Percentiles rank a stretch among this genome's conserved stretches.
These are phyloP conservation scores for Catostylus mosaicus DNA, from an alignment of 30 jellyfish, hydroid and myxozoan genomes.

Conservation along the genomic window DNA sequence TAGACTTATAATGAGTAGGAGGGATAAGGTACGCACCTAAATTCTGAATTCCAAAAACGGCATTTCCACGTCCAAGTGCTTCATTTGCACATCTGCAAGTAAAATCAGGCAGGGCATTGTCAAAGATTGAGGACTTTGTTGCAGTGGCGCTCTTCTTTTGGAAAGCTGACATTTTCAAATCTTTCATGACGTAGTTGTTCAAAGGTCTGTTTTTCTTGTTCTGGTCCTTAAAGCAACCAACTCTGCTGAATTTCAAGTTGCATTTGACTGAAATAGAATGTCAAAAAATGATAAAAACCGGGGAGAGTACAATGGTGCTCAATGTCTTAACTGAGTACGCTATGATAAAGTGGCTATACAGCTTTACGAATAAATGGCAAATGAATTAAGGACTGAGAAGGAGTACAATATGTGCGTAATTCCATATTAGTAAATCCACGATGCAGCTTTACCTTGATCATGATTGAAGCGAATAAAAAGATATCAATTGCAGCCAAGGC, in stretches of 20 bases:
- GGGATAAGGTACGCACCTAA: constrained; percentile 60
- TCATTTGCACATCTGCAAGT: constrained; percentile 98
- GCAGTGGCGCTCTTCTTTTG: constrained; percentile 80
- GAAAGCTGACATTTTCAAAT: constrained; percentile 68
- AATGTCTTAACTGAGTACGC: no score
- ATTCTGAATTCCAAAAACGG: constrained; percentile 90
- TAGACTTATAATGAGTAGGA: neutral
- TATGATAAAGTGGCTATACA: no score
- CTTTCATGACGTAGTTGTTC: constrained; percentile 77
- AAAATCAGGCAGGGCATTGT: constrained; percentile 79
- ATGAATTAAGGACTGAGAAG: no score
- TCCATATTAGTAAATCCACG: no score
- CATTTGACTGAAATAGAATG: constrained; percentile 74
- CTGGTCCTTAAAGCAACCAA: constrained; percentile 94
- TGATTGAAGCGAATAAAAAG: no score
- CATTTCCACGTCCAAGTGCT: constrained; percentile 92
- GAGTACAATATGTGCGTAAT: no score
- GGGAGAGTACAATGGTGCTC: no score
- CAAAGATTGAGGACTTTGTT: constrained; percentile 61
- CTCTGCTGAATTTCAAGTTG: constrained; percentile 87
- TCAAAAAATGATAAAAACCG: no score
- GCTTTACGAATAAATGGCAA: no score
- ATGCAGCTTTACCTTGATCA: no score
- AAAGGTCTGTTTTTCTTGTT: constrained; percentile 75
- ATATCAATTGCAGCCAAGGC: no score